Percentiles rank a stretch among this genome's conserved stretches.
These are phyloP conservation scores for Antheraea assamensis DNA, from an alignment of 2,888 invertebrate species.

Conservation along the genomic window DNA sequence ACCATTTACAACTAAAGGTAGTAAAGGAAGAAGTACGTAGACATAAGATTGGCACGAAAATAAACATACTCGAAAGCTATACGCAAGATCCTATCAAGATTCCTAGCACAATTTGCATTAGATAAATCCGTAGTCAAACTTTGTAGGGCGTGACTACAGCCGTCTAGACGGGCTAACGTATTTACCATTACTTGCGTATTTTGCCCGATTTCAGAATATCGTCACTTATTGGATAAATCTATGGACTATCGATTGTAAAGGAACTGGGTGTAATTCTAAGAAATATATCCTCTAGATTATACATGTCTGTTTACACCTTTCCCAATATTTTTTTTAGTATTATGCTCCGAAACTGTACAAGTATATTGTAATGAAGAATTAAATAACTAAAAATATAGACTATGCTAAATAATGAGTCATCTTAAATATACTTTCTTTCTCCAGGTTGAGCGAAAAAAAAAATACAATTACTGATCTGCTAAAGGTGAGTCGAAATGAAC, in stretches of 20 bases:
- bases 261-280: neutral
- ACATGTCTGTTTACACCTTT: too few species aligned
- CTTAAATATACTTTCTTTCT: too few species aligned
- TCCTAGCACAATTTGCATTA: neutral
- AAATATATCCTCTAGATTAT: too few species aligned
- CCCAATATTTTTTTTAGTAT: too few species aligned
- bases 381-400: too few species aligned
- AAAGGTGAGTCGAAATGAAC: too few species aligned
- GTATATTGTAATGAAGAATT: too few species aligned
- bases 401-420: too few species aligned
- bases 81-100: constrained; percentile 1
- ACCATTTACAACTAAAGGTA: neutral
- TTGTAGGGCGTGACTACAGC: neutral
- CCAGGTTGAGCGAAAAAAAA: too few species aligned
- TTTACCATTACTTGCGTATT: constrained; percentile 26
- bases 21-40: neutral
- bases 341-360: too few species aligned
- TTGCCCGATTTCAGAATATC: constrained; percentile 23
- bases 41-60: neutral
- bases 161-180: constrained; percentile 27
- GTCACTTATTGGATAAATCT: constrained; percentile 19
- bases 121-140: constrained; percentile 10
- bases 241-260: constrained; percentile 16
- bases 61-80: neutral
- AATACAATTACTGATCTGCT: too few species aligned